Evolutionary conservation across 2,797 vertebrate species (phyloP), one percentile per base, ranked within the genome.

Genomic region (Malurus splendens): DNA sequence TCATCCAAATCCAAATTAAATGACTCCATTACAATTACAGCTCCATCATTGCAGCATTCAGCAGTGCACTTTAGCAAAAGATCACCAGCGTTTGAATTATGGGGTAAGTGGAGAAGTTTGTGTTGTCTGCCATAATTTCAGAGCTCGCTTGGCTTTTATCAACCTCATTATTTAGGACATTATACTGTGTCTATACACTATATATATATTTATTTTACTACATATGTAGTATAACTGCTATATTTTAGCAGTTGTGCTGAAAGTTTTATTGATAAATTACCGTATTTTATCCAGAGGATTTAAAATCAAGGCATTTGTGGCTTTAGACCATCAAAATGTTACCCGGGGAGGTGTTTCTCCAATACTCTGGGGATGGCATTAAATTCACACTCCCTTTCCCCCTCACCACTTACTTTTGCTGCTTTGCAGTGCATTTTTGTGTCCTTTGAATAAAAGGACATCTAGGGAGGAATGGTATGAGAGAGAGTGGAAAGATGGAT

Each of bases 1-100:
- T 87, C 83, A 62, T 90, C 90, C 87, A 28, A 17, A 83, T 92
- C 89, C 86, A 92, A 95, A 92, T 92, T 85, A 94, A 95, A 92
- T 56, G 23, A 55, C 78, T 95, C 93, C 86, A 50, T 94, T 91
- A 88, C 68, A 67, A 71, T 83, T 86, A 94, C 60, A 82, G 89
- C 83, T 89, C 85, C 27, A 80, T 92, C 79, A 68, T 13, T 71
- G 39, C 55, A 20, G 90, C 65, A 8, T 91, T 92, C 47, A 23
- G 7, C 75, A 79, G 81, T 33, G 80, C 80, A 60, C 83, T 94
- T 91, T 61, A 93, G 90, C 59, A 73, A 66, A 87, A 94, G 82
- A 90, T 65, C 55, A 57, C 74, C 57, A 86, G 45, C 30, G 50
- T 82, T 62, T 91, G 86, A 95, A 92, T 94, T 51, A 51, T 38